Evolutionary conservation across 2,113 vertebrate species (phyloP).

Genomic region (Coptodon rendalli): DNA sequence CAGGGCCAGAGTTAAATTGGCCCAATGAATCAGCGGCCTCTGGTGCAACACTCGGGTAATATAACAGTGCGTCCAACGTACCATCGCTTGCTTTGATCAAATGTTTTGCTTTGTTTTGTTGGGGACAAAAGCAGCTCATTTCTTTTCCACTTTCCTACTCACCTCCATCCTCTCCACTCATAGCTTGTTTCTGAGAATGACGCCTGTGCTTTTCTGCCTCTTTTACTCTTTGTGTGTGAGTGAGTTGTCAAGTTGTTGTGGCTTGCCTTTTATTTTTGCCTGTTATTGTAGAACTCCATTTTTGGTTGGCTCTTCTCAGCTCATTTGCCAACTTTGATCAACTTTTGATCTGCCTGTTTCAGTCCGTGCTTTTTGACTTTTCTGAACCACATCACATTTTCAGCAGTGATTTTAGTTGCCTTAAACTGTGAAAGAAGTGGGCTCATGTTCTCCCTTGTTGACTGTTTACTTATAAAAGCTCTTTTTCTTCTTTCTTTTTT

Average conservation of each 20-base stretch:
- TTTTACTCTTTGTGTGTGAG: neutral
- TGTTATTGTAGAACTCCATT: neutral
- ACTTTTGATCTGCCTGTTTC: neutral
- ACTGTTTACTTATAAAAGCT: neutral
- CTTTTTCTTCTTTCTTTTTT: neutral
- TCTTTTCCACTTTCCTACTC: neutral
- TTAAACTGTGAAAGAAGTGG: neutral
- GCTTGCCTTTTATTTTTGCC: neutral
- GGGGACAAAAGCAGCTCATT: neutral
- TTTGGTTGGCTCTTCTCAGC: neutral
- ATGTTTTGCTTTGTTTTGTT: neutral
- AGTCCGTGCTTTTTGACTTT: neutral
- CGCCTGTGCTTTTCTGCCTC: neutral
- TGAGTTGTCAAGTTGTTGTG: neutral
- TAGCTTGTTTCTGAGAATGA: neutral
- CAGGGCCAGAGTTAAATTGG: neutral
- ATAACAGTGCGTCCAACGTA: neutral
- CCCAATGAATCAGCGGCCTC: neutral
- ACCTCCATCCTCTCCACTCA: neutral
- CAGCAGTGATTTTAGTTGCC: neutral
- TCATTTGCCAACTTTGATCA: neutral
- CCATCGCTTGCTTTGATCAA: neutral
- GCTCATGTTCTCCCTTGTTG: neutral
- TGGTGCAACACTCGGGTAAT: neutral
- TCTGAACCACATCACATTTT: neutral